These are phyloP conservation scores for Alsophila aescularia DNA, from an alignment of 2,888 invertebrate species.

Conservation along the genomic window DNA sequence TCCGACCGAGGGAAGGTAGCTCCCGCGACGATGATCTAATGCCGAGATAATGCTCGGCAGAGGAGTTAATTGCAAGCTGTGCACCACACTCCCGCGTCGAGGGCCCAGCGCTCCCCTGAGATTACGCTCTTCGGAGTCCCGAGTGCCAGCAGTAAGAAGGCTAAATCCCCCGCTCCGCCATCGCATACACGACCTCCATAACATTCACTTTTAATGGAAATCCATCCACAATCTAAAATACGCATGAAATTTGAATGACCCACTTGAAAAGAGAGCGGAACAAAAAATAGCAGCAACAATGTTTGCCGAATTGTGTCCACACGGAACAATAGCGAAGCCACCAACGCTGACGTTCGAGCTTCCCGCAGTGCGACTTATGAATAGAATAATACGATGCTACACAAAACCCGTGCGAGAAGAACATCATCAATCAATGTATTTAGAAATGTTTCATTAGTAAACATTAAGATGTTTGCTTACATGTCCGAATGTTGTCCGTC, in stretches of 20 bases:
- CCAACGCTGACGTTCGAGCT: conserved; percentile 72
- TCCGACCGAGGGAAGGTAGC: conserved; percentile 32
- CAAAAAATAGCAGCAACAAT: conserved; percentile 66
- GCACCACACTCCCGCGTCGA: conserved; percentile 68
- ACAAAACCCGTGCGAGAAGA: conserved; percentile 73
- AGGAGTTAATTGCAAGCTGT: conserved; percentile 80
- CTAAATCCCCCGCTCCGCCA: neutral
- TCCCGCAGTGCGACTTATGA: conserved; percentile 77
- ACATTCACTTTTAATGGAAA: conserved; percentile 80
- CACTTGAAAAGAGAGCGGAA: conserved; percentile 56
- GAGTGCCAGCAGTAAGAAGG: neutral
- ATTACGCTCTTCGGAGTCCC: conserved; percentile 30
- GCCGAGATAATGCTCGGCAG: conserved; percentile 72
- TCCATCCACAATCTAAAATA: conserved; percentile 72
- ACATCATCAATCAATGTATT: conserved; percentile 81
- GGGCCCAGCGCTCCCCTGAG: conserved; percentile 62
- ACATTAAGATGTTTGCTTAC: conserved; percentile 85
- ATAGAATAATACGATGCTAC: conserved; percentile 76
- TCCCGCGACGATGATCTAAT: conserved; percentile 56
- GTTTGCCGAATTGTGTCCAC: conserved; percentile 71
- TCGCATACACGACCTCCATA: conserved; percentile 63
- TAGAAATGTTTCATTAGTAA: conserved; percentile 83
- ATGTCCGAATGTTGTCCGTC: conserved; percentile 76
- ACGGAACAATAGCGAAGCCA: conserved; percentile 75
- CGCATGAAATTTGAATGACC: conserved; percentile 80